A percentile compares a stretch with the other conserved stretches of the same genome.
These are phyloP conservation scores for Cheilinus undulatus DNA, from an alignment of 2,113 vertebrate genomes.

Conservation along the genomic window DNA sequence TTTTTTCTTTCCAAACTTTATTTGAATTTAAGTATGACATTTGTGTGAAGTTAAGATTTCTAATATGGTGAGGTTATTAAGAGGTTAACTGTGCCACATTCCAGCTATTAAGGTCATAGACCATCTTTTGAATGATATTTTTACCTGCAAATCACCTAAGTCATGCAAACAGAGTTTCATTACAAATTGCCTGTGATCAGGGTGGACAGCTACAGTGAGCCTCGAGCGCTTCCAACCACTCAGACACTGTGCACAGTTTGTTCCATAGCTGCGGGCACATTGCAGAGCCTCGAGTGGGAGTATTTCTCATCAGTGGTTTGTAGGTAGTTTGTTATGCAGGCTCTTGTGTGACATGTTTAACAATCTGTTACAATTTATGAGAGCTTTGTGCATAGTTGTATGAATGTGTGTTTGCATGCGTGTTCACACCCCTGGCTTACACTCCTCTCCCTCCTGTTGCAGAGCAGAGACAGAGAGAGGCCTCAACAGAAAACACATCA, in stretches of 20 bases:
- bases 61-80: too few relatives aligned
- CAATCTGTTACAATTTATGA: constrained; percentile 14
- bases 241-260: constrained; percentile 33
- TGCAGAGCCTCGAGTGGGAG: constrained; percentile 26
- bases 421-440: constrained; percentile 27
- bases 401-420: constrained; percentile 5
- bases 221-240: constrained; percentile 1
- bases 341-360: constrained; percentile 28
- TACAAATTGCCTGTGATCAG: background rate
- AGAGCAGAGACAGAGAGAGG: constrained; percentile 97
- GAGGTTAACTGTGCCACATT: too few relatives aligned
- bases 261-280: constrained; percentile 19
- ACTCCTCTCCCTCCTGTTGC: constrained; percentile 47
- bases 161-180: background rate
- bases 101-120: too few relatives aligned
- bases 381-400: background rate
- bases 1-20: too few relatives aligned
- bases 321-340: constrained; percentile 20
- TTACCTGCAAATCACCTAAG: background rate
- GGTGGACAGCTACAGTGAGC: constrained; percentile 11
- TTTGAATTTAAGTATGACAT: too few relatives aligned
- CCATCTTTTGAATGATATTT: background rate
- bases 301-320: constrained; percentile 23
- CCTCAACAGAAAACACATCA: constrained; percentile 96
- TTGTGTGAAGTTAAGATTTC: too few relatives aligned